Percentiles rank a stretch among this genome's conserved stretches.
phyloP scores from a whole-genome alignment of 2,888 invertebrate species.

The Drosophila maculinotata region DNA sequence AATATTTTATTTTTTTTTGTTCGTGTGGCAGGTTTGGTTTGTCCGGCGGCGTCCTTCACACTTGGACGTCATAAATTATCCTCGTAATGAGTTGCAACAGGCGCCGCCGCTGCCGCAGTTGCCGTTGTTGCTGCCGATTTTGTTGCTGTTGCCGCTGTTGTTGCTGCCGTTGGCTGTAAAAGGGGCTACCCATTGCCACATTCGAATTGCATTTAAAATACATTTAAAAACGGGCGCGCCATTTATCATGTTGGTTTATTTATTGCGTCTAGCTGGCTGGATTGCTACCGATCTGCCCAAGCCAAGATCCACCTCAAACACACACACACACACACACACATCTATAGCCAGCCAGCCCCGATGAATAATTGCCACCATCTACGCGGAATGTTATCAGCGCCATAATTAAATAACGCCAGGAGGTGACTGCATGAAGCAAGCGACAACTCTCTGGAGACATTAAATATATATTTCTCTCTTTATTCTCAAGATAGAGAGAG shows the following conservation, averaged over 20 bases:
- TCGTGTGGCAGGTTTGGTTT: conserved; percentile 50
- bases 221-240: conserved; percentile 76
- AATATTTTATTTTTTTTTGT: conserved; percentile 1
- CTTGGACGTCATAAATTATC: conserved; percentile 82
- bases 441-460: conserved; percentile 13
- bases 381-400: conserved; percentile 84
- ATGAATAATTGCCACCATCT: conserved; percentile 85
- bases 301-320: conserved; percentile 43
- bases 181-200: conserved; percentile 69
- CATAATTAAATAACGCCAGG: conserved; percentile 85
- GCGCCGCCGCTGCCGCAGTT: conserved; percentile 59
- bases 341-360: conserved; percentile 47
- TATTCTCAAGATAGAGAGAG: neutral
- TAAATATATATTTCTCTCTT: conserved; percentile 1
- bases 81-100: conserved; percentile 79
- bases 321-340: neutral
- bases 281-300: conserved; percentile 57
- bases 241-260: conserved; percentile 84
- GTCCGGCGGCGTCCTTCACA: conserved; percentile 74
- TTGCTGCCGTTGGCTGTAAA: neutral
- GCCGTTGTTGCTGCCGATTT: neutral
- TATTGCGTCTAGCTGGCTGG: conserved; percentile 74
- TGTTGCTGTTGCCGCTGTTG: neutral
- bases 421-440: conserved; percentile 54
- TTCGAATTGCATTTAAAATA: conserved; percentile 81